Evolutionary conservation across 2,797 vertebrate genomes (phyloP).

Genomic region (Hoplostethus atlanticus): DNA sequence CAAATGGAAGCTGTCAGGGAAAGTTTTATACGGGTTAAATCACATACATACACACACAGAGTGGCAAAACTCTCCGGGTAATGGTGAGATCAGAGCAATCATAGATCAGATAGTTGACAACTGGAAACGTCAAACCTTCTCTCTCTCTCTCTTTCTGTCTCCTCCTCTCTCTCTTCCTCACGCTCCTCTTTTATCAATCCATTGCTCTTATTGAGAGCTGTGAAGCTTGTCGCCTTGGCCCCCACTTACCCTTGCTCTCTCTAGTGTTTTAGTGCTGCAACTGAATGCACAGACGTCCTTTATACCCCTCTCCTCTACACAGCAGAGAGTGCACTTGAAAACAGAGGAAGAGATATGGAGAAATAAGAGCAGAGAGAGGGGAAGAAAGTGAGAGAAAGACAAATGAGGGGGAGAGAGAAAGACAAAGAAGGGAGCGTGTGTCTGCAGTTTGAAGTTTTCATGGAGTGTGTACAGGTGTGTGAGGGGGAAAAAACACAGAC

Average conservation of each 20-base stretch:
- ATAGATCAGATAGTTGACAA: neutral
- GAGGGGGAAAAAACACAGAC: neutral
- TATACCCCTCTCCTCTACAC: neutral
- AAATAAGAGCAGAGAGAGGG: neutral
- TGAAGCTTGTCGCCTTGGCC: conserved; percentile 17
- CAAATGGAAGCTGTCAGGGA: conserved; percentile 10
- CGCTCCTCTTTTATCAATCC: conserved; percentile 21
- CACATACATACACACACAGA: neutral
- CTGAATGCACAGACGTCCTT: neutral
- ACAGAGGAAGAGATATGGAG: neutral
- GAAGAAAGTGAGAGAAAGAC: neutral
- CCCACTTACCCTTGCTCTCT: conserved; percentile 15
- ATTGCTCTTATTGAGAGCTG: conserved; percentile 14
- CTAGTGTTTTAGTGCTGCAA: neutral
- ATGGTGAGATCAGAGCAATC: conserved; percentile 1
- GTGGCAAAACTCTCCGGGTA: neutral
- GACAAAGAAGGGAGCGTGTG: conserved; percentile 2
- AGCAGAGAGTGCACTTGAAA: neutral
- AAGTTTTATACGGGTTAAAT: neutral
- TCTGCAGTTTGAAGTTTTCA: conserved; percentile 12
- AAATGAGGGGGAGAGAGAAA: neutral
- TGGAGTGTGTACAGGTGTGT: neutral
- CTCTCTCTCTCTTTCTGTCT: neutral
- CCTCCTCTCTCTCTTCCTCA: neutral
- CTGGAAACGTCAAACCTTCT: neutral